Evolutionary conservation across 2,113 vertebrate genomes (phyloP).

Genomic region (Ailuropoda melanoleuca): DNA sequence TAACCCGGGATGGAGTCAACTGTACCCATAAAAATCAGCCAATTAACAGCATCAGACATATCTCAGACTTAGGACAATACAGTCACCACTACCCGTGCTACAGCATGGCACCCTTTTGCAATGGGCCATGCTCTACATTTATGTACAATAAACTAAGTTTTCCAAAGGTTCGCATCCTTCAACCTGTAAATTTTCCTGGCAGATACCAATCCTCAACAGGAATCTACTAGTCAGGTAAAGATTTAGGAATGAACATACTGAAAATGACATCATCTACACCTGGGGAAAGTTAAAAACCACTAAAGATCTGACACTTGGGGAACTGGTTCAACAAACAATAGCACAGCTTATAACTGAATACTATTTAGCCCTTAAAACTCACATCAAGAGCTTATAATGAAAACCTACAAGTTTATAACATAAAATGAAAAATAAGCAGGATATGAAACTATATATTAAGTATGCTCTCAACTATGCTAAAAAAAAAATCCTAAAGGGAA

Average conservation of each 20-base stretch:
- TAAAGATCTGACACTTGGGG: neutral
- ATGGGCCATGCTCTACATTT: neutral
- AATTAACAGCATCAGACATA: neutral
- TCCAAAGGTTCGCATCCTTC: neutral
- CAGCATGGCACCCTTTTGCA: neutral
- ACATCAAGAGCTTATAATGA: neutral
- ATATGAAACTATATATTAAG: neutral
- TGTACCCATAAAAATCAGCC: neutral
- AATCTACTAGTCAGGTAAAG: neutral
- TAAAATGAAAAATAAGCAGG: slow-evolving; percentile 14
- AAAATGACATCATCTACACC: neutral
- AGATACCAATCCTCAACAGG: neutral
- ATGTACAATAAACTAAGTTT: neutral
- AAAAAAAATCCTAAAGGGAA: neutral
- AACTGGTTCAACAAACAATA: neutral
- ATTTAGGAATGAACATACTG: neutral
- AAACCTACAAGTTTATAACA: neutral
- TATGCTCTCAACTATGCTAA: neutral
- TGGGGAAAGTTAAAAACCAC: neutral
- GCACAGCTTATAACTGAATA: neutral
- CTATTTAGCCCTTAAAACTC: neutral
- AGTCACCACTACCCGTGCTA: neutral
- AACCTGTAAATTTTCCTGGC: neutral
- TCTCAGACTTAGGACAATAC: neutral
- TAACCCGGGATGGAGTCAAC: neutral